Evolutionary conservation across 2,113 vertebrate species (phyloP).

Genomic region (Heteronetta atricapilla): DNA sequence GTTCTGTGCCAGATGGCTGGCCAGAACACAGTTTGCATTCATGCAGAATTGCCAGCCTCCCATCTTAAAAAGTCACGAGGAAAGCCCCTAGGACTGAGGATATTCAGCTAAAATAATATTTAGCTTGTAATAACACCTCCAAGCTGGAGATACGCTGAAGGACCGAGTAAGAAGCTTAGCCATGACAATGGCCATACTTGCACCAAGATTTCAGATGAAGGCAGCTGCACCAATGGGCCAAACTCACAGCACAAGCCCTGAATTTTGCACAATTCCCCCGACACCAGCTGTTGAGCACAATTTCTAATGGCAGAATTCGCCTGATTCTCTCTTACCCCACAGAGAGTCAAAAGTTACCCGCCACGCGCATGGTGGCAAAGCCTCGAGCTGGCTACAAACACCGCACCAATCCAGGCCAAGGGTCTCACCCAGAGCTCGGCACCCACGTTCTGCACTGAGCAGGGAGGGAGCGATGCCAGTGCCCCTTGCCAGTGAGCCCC

Average conservation of each 20-base stretch:
- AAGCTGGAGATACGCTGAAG: background rate
- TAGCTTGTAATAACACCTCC: background rate
- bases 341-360: background rate
- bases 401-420: background rate
- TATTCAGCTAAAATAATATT: background rate
- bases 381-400: background rate
- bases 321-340: rapidly evolving
- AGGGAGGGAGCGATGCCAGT: background rate
- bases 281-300: background rate
- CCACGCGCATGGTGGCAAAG: background rate
- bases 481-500: background rate
- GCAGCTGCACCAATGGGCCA: background rate
- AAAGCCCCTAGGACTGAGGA: background rate
- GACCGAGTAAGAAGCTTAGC: background rate
- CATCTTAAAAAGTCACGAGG: background rate
- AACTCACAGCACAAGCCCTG: background rate
- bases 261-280: background rate
- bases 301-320: background rate
- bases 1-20: background rate
- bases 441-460: background rate
- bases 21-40: background rate
- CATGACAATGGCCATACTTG: background rate
- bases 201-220: background rate
- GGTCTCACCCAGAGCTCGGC: background rate
- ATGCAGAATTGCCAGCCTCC: background rate